Conservation (phyloP, 2,888 invertebrate genomes). For the Cryptosula pallasiana region DNA sequence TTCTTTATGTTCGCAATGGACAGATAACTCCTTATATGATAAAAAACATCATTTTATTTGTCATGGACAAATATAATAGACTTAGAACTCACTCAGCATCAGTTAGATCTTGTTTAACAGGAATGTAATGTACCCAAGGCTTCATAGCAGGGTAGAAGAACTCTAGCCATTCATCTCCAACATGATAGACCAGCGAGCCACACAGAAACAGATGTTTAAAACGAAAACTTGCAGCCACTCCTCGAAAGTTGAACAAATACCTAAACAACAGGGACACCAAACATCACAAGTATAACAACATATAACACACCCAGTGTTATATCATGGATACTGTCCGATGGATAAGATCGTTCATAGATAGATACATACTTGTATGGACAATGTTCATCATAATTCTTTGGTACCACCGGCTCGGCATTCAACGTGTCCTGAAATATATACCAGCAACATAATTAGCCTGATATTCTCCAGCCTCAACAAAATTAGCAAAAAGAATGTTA, state of each 20-base stretch:
- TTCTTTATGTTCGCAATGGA: too few species aligned
- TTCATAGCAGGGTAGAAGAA: conserved; percentile 85
- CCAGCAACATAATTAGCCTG: too few species aligned
- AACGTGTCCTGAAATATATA: conserved; percentile 70
- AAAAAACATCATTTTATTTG: too few species aligned
- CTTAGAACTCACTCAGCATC: conserved; percentile 65
- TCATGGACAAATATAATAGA: too few species aligned
- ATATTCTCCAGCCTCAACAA: too few species aligned
- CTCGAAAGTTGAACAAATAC: conserved; percentile 91
- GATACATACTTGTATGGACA: conserved; percentile 67
- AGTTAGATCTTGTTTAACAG: conserved; percentile 67
- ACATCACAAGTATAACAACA: too few species aligned
- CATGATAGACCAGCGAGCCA: conserved; percentile 85
- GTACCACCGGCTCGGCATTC: conserved; percentile 72
- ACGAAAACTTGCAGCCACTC: conserved; percentile 95
- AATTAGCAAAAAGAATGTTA: too few species aligned
- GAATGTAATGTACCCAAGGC: conserved; percentile 94
- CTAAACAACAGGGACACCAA: too few species aligned
- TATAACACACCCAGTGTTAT: too few species aligned
- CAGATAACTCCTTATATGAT: too few species aligned
- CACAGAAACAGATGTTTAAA: conserved; percentile 91
- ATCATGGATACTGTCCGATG: too few species aligned
- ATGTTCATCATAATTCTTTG: conserved; percentile 83
- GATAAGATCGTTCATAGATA: too few species aligned
- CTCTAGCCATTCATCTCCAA: conserved; percentile 88